Evolutionary conservation across 2,113 vertebrate species (phyloP), one percentile per base, ranked within the genome.

Genomic region (Vidua chalybeata): DNA sequence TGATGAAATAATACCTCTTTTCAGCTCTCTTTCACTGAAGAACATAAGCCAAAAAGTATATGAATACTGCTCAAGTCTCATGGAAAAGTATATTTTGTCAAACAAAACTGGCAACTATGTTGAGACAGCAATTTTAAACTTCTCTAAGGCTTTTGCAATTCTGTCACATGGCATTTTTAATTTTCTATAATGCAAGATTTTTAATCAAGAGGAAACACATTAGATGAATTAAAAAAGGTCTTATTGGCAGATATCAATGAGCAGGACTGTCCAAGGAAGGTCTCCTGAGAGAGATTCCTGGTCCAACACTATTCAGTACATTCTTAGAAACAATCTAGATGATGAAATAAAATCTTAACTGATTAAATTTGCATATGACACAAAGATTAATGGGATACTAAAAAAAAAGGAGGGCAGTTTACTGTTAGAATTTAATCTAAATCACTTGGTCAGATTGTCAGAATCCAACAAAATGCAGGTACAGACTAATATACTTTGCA

Each of bases 361-460:
- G 96, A 96, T 96, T 95, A 97, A 92, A 97, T 96, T 94, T 97
- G 84, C 94, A 96, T 94, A 91, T 89, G 87, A 94, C 76, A 92
- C 48, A 84, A 92, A 95, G 86, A 97, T 81, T 89, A 76, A 94
- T 96, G 52, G 27, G 27, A 59, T 56, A 84, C 22, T 84, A 64
- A 94, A 92, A 87, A 87, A 87, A 89, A 87, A 67, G 15, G n/a
- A 87, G 12, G n/a, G 22, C 66, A 89, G 35, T 48, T 96, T 89
- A 54, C 64, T 68, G 56, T 49, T 87, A 61, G 64, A 90, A 87
- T 92, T 92, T 94, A 87, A 96, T 87, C 51, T 94, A 73, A 88
- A 68, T 81, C 56, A 33, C 21, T 87, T 56, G 22, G n/a, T 77
- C 64, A 58, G 23, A 68, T 72, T 61, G 15, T 88, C 52, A 78